phyloP scores from a whole-genome alignment of 2,797 vertebrate species.

The Okamejei kenojei region DNA sequence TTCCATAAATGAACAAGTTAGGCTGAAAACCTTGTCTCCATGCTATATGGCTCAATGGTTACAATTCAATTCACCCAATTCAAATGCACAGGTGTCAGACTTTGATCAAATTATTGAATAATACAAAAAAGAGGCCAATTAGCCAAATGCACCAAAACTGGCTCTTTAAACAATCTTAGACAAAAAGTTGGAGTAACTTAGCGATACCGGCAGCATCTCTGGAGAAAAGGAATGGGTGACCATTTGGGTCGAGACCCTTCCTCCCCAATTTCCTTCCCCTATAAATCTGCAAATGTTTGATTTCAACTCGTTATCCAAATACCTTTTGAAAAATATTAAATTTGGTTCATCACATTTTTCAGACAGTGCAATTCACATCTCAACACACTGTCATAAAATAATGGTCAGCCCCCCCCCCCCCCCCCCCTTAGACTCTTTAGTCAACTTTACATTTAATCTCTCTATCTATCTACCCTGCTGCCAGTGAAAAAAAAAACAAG shows the following conservation, averaged over 20 bases:
- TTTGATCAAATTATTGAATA: background rate
- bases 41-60: too few relatives aligned
- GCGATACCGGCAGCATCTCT: too few relatives aligned
- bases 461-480: background rate
- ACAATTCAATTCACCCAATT: too few relatives aligned
- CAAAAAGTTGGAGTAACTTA: too few relatives aligned
- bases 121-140: background rate
- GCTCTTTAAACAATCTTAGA: background rate
- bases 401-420: background rate
- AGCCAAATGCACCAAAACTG: too few relatives aligned
- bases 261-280: background rate
- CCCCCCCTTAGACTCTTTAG: background rate
- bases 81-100: too few relatives aligned
- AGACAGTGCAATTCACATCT: background rate
- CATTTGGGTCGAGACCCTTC: too few relatives aligned
- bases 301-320: background rate
- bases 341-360: background rate
- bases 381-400: background rate
- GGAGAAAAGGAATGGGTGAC: too few relatives aligned
- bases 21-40: too few relatives aligned
- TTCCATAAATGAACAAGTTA: too few relatives aligned
- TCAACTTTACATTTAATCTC: background rate
- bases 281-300: background rate
- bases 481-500: background rate
- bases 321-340: background rate